phyloP scores from a whole-genome alignment of 1,140 invertebrate genomes.

The Paracyclopina nana region DNA sequence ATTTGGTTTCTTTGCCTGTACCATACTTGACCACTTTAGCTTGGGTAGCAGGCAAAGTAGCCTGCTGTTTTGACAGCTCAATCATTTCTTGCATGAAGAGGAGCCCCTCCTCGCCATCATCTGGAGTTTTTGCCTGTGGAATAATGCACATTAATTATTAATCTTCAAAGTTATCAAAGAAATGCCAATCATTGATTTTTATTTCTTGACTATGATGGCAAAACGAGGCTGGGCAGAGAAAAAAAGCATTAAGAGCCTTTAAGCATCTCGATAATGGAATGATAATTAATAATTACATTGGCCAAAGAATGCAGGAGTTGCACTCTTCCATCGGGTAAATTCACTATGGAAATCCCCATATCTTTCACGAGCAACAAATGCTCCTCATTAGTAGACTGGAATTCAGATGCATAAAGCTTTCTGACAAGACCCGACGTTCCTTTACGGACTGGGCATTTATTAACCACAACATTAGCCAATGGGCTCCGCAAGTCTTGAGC shows the following conservation, averaged over 20 bases:
- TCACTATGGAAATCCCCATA: slow-evolving; percentile 84
- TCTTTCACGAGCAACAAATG: slow-evolving; percentile 65
- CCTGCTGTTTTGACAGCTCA: slow-evolving; percentile 54
- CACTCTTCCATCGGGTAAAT: slow-evolving; percentile 65
- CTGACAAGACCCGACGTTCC: slow-evolving; percentile 32
- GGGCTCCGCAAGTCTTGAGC: slow-evolving; percentile 33
- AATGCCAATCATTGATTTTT: too few species aligned
- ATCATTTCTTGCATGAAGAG: slow-evolving; percentile 95
- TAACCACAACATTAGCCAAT: slow-evolving; percentile 55
- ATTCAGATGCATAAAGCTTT: slow-evolving; percentile 46
- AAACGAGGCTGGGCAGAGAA: background rate
- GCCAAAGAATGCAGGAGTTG: slow-evolving; percentile 54
- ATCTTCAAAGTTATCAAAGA: too few species aligned
- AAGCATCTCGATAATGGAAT: background rate
- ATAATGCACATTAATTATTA: too few species aligned
- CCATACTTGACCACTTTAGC: slow-evolving; percentile 35
- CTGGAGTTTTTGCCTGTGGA: slow-evolving; percentile 51
- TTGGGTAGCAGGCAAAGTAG: slow-evolving; percentile 36
- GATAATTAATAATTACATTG: slow-evolving; percentile 24
- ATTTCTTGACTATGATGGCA: too few species aligned
- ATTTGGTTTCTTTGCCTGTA: slow-evolving; percentile 15
- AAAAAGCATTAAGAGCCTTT: background rate
- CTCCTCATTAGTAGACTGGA: slow-evolving; percentile 64
- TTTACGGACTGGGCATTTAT: slow-evolving; percentile 43
- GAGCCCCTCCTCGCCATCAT: slow-evolving; percentile 74